These are phyloP conservation scores for Alosa alosa DNA, from an alignment of 2,113 vertebrate species.

Conservation along the genomic window DNA sequence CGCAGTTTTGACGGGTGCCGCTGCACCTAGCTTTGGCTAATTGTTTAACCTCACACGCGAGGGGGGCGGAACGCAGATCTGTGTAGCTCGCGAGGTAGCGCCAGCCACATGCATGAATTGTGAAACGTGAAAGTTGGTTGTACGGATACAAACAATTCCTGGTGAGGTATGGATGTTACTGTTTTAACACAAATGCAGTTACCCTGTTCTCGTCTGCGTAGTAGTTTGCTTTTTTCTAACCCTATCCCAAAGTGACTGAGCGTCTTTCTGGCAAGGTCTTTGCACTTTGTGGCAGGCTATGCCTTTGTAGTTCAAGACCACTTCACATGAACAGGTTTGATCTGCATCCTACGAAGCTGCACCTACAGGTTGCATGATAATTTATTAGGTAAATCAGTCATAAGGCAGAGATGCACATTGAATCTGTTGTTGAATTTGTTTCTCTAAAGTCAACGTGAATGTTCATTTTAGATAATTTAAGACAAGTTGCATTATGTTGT, in stretches of 20 bases:
- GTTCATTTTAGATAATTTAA: not conserved
- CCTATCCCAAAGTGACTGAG: not conserved
- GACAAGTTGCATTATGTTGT: not conserved
- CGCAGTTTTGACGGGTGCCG: not conserved
- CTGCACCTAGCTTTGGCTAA: not conserved
- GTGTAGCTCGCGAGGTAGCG: not conserved
- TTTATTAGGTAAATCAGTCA: not conserved
- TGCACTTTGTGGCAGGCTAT: not conserved
- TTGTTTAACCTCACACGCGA: constrained; percentile 53
- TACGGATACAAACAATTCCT: not conserved
- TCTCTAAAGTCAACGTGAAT: too few species aligned
- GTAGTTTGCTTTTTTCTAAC: not conserved
- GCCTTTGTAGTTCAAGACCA: not conserved
- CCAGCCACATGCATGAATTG: not conserved
- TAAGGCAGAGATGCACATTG: not conserved
- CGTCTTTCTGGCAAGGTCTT: not conserved
- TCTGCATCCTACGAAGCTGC: not conserved
- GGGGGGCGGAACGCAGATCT: constrained; percentile 66
- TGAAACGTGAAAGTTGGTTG: not conserved
- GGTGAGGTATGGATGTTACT: not conserved
- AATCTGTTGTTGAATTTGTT: not conserved
- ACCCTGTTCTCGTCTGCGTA: not conserved
- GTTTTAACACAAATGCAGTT: not conserved
- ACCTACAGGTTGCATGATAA: not conserved
- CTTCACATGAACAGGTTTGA: not conserved